phyloP scores from a whole-genome alignment of 92 coral and sea anemone species.

The Heliopora coerulea region DNA sequence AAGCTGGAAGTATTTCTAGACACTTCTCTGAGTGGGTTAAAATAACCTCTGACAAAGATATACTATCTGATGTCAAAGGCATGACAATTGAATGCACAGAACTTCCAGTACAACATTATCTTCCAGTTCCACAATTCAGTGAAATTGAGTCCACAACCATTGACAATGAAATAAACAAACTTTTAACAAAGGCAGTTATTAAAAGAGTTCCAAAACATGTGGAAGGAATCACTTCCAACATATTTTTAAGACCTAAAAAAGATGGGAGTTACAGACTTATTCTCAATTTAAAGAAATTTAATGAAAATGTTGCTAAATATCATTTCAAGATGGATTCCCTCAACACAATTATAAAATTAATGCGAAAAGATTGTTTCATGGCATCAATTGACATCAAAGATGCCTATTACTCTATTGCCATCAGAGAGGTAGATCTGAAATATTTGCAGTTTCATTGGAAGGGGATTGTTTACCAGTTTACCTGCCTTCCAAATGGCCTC shows the following conservation, averaged over 20 bases:
- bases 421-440: constrained; percentile 19
- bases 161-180: no score
- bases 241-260: constrained; percentile 8
- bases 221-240: constrained; percentile 8
- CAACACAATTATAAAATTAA: constrained; percentile 29
- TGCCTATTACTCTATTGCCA: constrained; percentile 28
- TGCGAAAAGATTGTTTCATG: constrained; percentile 43
- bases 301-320: background rate
- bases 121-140: no score
- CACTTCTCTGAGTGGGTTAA: no score
- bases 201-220: no score
- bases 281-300: constrained; percentile 17
- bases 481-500: constrained; percentile 21
- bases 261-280: constrained; percentile 16
- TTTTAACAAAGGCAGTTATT: no score
- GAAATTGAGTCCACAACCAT: no score
- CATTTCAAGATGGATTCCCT: constrained; percentile 50
- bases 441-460: constrained; percentile 19
- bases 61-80: no score
- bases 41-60: no score
- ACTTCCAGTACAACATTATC: no score
- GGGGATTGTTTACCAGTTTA: background rate
- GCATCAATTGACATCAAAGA: constrained; percentile 26
- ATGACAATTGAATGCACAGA: no score
- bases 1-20: no score